These are phyloP conservation scores for Mesaphorura yosii DNA, from an alignment of 1,140 invertebrate genomes.

Conservation along the genomic window DNA sequence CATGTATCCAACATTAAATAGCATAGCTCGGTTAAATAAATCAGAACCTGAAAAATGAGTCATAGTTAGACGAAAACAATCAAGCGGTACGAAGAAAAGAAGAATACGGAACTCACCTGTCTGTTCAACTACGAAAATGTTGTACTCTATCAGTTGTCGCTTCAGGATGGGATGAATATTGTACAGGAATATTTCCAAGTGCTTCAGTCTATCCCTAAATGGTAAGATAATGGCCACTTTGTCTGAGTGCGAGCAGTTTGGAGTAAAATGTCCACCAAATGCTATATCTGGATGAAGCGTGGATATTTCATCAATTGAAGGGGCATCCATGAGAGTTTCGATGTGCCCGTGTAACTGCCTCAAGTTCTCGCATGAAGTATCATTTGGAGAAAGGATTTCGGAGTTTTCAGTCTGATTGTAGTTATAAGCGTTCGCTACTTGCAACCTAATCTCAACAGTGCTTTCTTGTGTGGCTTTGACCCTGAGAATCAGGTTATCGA, in stretches of 20 bases:
- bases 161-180: slow-evolving; percentile 28
- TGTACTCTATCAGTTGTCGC: slow-evolving; percentile 27
- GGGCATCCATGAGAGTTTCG: slow-evolving; percentile 17
- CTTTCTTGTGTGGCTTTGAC: not conserved
- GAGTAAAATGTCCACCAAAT: slow-evolving; percentile 24
- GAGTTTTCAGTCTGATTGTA: not conserved
- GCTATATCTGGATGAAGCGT: slow-evolving; percentile 16
- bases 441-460: not conserved
- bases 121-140: slow-evolving; percentile 31
- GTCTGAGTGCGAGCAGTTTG: slow-evolving; percentile 5
- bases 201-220: slow-evolving; percentile 28
- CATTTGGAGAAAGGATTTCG: not conserved
- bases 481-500: not conserved
- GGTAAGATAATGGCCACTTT: slow-evolving; percentile 30
- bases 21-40: slow-evolving; percentile 78
- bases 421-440: not conserved
- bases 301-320: slow-evolving; percentile 19
- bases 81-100: too few relatives aligned
- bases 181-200: slow-evolving; percentile 24
- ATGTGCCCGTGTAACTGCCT: slow-evolving; percentile 10
- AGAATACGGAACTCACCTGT: slow-evolving; percentile 12
- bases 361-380: not conserved
- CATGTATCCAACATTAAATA: slow-evolving; percentile 89
- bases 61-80: slow-evolving; percentile 4
- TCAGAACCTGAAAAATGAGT: slow-evolving; percentile 42